phyloP scores from a whole-genome alignment of 2,797 vertebrate species.

The Moxostoma hubbsi region DNA sequence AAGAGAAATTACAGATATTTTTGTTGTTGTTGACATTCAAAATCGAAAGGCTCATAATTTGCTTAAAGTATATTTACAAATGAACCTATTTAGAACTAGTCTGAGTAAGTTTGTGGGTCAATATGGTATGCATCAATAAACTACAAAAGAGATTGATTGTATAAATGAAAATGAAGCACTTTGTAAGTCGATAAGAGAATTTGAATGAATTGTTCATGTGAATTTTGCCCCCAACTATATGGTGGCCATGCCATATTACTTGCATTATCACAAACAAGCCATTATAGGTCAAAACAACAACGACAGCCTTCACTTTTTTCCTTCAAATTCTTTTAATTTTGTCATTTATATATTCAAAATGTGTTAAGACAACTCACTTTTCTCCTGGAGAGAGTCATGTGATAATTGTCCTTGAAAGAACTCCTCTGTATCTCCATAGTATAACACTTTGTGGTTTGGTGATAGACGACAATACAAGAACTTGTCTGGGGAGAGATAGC shows the following conservation, averaged over 20 bases:
- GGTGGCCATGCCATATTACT: no score
- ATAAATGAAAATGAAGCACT: no score
- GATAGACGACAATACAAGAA: slow-evolving; percentile 89
- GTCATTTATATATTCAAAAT: background rate
- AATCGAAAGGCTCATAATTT: background rate
- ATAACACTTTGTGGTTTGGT: slow-evolving; percentile 88
- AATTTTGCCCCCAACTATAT: no score
- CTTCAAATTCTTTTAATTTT: background rate
- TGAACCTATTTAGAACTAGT: background rate
- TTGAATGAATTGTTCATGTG: no score
- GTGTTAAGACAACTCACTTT: slow-evolving; percentile 74
- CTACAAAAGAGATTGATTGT: no score
- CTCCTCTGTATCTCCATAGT: slow-evolving; percentile 87
- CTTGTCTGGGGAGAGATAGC: slow-evolving; percentile 74
- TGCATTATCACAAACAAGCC: background rate
- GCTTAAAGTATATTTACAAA: background rate
- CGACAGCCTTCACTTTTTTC: background rate
- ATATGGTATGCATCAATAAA: background rate
- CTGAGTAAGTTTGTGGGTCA: background rate
- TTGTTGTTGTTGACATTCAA: background rate
- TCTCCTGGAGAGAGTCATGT: slow-evolving; percentile 86
- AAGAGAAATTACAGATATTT: background rate
- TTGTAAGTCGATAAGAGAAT: no score
- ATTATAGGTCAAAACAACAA: background rate
- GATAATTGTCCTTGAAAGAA: slow-evolving; percentile 85